phyloP scores from a whole-genome alignment of 2,113 vertebrate genomes.

The Tupaia chinensis region DNA sequence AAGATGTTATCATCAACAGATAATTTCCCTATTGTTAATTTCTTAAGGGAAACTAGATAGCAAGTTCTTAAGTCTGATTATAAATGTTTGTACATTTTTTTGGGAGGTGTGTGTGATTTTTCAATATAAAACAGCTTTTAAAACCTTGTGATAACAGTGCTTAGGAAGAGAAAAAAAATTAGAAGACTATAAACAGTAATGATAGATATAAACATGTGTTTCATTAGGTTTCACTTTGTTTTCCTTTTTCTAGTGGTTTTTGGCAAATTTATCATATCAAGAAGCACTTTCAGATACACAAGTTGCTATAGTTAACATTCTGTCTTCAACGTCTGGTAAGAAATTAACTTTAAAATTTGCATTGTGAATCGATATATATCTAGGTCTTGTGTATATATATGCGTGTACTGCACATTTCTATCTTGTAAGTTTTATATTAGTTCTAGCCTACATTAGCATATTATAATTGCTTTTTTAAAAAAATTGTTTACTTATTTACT shows the following conservation, averaged over 20 bases:
- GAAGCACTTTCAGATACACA: constrained; percentile 96
- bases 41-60: constrained; percentile 31
- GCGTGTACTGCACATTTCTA: background rate
- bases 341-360: constrained; percentile 48
- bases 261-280: constrained; percentile 98
- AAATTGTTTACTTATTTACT: too few species aligned
- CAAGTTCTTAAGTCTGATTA: background rate
- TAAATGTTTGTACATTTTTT: constrained; percentile 4
- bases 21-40: constrained; percentile 10
- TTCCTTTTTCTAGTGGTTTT: constrained; percentile 93
- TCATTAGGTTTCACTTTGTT: constrained; percentile 67
- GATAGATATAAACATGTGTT: constrained; percentile 36
- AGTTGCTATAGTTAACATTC: constrained; percentile 96
- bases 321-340: constrained; percentile 98
- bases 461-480: background rate
- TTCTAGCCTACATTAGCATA: background rate
- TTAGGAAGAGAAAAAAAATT: background rate
- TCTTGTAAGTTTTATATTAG: background rate
- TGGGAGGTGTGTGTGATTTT: background rate
- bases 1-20: too few species aligned
- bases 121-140: constrained; percentile 38
- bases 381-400: background rate
- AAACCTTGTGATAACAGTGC: background rate
- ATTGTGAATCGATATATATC: constrained; percentile 11
- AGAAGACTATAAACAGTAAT: background rate